Base-by-base conservation (phyloP, 2,888 invertebrate genomes). In the Agonopterix arenella region DNA sequence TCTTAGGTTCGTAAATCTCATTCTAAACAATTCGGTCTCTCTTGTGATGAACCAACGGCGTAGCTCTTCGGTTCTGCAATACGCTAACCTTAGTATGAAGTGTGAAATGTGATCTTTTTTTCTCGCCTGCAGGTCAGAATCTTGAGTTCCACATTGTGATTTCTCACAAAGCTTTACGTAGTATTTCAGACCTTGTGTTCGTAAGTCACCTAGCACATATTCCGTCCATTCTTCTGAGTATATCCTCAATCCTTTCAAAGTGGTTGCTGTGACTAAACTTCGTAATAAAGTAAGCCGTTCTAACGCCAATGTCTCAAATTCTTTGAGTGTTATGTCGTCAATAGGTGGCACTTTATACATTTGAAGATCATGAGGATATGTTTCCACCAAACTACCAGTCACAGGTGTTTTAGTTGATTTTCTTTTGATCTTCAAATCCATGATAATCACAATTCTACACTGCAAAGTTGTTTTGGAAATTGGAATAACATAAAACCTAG, bases 101-200 rank as follows among this genome's bases (percentile, higher is more conserved):
- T 99, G 99, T 0, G 98, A 97, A 47, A 98, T 91, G 66, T 96
- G 94, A 80, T 99, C 99, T 55, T 92, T 91, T 37, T 92, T 90
- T 50, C 96, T 90, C 1, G 92, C 92, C 69, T 93, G 91, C 44
- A 93, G 72, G 66, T 94, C 93, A 1, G 81, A 69, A 54, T 93
- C 93, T 10, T 84, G 85, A 42, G 90, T 89, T 7, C 86, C 83
- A 62, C 84, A 90, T 41, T 84, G 90, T 48, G 84, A 81, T 50
- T 90, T 90, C 59, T 91, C 88, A 55, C 94, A 89, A 13, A 95
- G 80, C 57, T 91, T 90, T 8, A 90, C 77, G 65, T 92, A 94
- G 53, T 92, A 91, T 64, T 92, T 93, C 28, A 94, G 77, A 0
- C 93, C 93, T 67, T 93, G 93, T 52, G 92, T 92, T 56, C 85